Conservation (phyloP, 1,140 invertebrate species). For the Eumeta japonica region DNA sequence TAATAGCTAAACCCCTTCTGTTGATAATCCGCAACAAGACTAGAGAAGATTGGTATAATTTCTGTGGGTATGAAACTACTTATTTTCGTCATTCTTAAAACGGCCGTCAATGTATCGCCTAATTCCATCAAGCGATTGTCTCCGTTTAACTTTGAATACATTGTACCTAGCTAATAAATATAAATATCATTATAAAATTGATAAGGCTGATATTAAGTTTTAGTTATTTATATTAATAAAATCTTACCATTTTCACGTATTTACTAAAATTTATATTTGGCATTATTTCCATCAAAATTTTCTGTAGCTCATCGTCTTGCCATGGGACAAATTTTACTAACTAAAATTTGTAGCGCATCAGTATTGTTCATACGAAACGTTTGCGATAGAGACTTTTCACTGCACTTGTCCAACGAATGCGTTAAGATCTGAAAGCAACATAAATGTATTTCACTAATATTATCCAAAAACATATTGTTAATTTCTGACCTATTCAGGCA, state of each 20-base stretch:
- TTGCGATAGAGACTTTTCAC: conserved; percentile 19
- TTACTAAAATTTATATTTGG: conserved; percentile 40
- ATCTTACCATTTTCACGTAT: conserved; percentile 48
- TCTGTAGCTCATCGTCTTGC: conserved; percentile 24
- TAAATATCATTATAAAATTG: too few relatives aligned
- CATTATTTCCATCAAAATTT: conserved; percentile 30
- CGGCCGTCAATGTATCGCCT: conserved; percentile 37
- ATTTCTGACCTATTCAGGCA: too few relatives aligned
- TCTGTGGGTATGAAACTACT: conserved; percentile 55
- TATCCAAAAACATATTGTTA: not conserved
- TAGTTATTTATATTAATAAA: conserved; percentile 5
- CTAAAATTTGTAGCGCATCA: conserved; percentile 27
- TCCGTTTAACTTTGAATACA: conserved; percentile 39
- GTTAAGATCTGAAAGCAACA: conserved; percentile 27
- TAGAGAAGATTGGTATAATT: conserved; percentile 23
- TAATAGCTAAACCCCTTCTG: conserved; percentile 39
- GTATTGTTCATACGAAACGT: conserved; percentile 19
- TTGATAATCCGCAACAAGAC: too few relatives aligned
- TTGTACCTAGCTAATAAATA: conserved; percentile 31
- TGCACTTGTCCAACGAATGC: conserved; percentile 27
- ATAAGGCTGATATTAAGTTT: not conserved
- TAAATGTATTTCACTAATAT: conserved; percentile 4
- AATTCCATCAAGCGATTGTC: conserved; percentile 28
- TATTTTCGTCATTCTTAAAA: conserved; percentile 46
- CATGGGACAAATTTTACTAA: conserved; percentile 7